Percentiles rank a stretch among this genome's conserved stretches.
phyloP scores from a whole-genome alignment of 2,888 invertebrate species.

The Cheilosia soror region DNA sequence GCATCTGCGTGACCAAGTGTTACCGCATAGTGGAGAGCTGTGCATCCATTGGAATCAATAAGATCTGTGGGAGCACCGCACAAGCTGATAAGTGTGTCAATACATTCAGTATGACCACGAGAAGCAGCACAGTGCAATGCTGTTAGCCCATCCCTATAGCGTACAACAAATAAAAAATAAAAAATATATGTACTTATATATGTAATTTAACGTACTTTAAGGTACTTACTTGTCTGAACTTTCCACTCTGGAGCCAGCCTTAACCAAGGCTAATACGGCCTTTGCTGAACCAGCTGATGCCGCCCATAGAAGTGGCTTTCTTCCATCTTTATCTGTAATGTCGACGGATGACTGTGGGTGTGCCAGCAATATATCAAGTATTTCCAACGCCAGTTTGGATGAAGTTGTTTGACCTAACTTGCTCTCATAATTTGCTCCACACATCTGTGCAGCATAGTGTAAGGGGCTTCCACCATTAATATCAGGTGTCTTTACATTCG shows the following conservation, averaged over 20 bases:
- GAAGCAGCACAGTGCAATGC: conserved; percentile 99
- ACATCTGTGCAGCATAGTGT: conserved; percentile 99
- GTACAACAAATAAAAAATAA: background rate
- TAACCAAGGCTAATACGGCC: conserved; percentile 94
- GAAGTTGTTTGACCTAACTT: conserved; percentile 81
- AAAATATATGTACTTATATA: no score
- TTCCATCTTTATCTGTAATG: conserved; percentile 94
- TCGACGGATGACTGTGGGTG: conserved; percentile 92
- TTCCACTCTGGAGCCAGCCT: conserved; percentile 93
- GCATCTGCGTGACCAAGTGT: conserved; percentile 98
- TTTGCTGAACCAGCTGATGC: conserved; percentile 98
- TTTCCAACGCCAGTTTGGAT: conserved; percentile 84
- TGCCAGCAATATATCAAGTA: conserved; percentile 91
- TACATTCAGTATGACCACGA: conserved; percentile 95
- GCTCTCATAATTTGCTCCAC: conserved; percentile 90
- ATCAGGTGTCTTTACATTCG: conserved; percentile 94
- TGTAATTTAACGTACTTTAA: background rate
- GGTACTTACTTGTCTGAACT: conserved; percentile 89
- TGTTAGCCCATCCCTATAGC: conserved; percentile 93
- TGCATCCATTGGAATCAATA: conserved; percentile 96
- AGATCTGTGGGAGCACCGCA: conserved; percentile 95
- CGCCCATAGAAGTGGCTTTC: conserved; percentile 98
- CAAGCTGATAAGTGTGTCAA: conserved; percentile 93
- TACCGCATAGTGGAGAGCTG: conserved; percentile 97
- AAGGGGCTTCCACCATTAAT: conserved; percentile 97